Conservation (phyloP, 2,797 vertebrate species). For the Anomalospiza imberbis region DNA sequence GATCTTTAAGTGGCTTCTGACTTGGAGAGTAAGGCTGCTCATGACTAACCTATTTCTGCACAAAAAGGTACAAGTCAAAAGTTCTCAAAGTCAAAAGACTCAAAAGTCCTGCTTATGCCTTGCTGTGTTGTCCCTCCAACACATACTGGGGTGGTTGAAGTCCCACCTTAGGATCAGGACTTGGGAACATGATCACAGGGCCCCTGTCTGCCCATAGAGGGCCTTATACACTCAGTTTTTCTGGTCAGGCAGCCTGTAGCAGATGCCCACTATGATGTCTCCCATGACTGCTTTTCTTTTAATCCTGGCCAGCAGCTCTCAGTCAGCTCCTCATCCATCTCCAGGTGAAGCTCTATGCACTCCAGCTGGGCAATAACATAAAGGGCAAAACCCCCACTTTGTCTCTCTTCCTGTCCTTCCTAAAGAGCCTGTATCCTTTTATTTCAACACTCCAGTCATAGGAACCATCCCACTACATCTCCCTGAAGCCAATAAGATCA, state of each 20-base stretch:
- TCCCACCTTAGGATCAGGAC: neutral
- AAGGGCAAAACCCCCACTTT: rapidly evolving
- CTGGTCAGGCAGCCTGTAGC: neutral
- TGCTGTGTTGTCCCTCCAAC: neutral
- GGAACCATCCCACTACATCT: neutral
- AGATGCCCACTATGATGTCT: no score
- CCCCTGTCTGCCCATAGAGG: neutral
- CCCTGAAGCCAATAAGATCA: neutral
- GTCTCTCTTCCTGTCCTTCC: neutral
- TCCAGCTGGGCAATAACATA: neutral
- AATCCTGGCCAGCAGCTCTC: neutral
- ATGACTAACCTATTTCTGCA: neutral
- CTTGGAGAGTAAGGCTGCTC: neutral
- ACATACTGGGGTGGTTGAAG: neutral
- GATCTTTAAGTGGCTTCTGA: neutral
- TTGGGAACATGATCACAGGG: neutral
- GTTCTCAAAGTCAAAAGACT: neutral
- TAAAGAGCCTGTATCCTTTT: neutral
- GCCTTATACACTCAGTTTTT: neutral
- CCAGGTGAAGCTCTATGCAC: neutral
- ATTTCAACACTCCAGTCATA: neutral
- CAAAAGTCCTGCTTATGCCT: neutral
- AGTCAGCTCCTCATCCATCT: neutral
- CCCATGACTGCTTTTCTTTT: neutral
- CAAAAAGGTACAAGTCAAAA: neutral